phyloP scores from a whole-genome alignment of 2,888 invertebrate genomes.

The Cryptosula pallasiana region DNA sequence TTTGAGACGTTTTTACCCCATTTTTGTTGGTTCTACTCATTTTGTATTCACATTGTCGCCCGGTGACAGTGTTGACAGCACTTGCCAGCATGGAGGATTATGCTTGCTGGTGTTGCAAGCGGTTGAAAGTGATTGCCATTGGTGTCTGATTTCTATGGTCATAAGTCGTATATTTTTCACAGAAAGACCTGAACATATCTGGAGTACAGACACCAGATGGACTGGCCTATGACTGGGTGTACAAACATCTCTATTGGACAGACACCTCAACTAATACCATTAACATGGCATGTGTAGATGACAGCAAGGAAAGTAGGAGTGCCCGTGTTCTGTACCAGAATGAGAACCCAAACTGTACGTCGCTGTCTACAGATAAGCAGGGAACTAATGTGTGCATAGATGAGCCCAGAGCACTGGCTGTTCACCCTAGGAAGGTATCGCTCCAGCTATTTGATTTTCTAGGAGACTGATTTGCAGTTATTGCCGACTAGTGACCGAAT shows the following conservation, averaged over 20 bases:
- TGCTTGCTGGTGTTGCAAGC: too few relatives aligned
- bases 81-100: too few relatives aligned
- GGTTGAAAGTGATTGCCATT: too few relatives aligned
- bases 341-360: conserved; percentile 2
- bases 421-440: conserved; percentile 76
- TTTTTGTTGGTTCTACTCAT: too few relatives aligned
- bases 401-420: conserved; percentile 87
- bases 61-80: too few relatives aligned
- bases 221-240: conserved; percentile 97
- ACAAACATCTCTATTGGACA: conserved; percentile 80
- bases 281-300: conserved; percentile 60
- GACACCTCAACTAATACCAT: conserved; percentile 90
- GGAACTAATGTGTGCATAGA: conserved; percentile 58
- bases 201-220: conserved; percentile 73
- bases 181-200: conserved; percentile 21
- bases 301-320: background rate
- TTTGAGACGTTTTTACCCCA: too few relatives aligned
- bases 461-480: too few relatives aligned
- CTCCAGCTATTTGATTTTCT: too few relatives aligned
- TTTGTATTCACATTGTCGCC: too few relatives aligned
- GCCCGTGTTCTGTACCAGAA: background rate
- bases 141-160: too few relatives aligned
- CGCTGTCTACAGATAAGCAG: background rate
- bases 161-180: too few relatives aligned
- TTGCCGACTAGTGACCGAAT: too few relatives aligned